Base-by-base conservation (phyloP, 1,140 invertebrate genomes). In the Drosophila rufa region DNA sequence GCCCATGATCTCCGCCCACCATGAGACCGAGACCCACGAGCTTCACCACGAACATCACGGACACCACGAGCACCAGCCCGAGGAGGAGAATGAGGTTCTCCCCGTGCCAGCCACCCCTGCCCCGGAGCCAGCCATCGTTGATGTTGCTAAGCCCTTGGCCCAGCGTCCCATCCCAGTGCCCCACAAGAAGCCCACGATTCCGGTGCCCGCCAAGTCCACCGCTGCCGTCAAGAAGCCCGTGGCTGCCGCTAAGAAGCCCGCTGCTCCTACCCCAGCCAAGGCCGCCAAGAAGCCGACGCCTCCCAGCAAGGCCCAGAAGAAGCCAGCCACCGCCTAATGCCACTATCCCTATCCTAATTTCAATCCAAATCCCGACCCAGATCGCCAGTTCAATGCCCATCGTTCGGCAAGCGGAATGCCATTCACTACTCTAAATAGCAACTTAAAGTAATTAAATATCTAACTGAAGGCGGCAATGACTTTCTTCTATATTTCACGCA, bases 401-500 rank as follows among this genome's bases (percentile, higher is more conserved):
- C 55, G 59, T 42, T 75, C 45, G 76, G 59, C 86, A 90, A 90
- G 85, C 85, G 85, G 85, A 90, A 90, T 85, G 89, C 79, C 85
- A 82, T 90, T 79, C 66, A 78, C 59, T 66, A 84, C 85, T 89
- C 65, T 71, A 89, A 89, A 85, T 85, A 85, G 66, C 80, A 79
- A 42, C 51, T 40, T 47, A 51, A 58, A 65, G 36, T 64, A 75
- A 86, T 64, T 67, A 67, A 67, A 67, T 67, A 67, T 64, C 43
- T 22, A 73, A 47, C 46, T 73, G 19, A 56, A 56, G 53, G 53
- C 53, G 69, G 40, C 57, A 22, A 22, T 8, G 25, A 65, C 30
- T 43, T 55, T 33, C 19, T 40, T 30, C 48, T 25, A 40, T 25
- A 42, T 17, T 47, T 53, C 33, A 12, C 33, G 56, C n/a, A 40